These are phyloP conservation scores for Dryobotodes eremita DNA, from an alignment of 2,888 invertebrate species.

Conservation along the genomic window DNA sequence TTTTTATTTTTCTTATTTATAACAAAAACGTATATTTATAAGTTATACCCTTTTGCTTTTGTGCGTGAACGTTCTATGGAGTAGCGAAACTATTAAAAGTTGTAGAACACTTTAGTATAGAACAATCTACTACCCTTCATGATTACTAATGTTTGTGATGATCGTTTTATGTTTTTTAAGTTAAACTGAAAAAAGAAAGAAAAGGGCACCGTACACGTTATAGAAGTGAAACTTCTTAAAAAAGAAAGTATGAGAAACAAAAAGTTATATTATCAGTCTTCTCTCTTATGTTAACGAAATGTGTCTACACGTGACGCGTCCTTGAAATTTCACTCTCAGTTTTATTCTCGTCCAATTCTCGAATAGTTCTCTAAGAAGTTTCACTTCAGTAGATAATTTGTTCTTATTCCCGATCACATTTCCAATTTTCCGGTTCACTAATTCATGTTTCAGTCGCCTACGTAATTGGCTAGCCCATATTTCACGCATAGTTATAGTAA, in stretches of 20 bases:
- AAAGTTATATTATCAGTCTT: neutral
- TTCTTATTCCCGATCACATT: neutral
- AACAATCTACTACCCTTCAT: neutral
- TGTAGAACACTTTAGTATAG: neutral
- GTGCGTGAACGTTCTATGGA: constrained; percentile 37
- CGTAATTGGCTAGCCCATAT: constrained; percentile 37
- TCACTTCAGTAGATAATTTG: too few relatives aligned
- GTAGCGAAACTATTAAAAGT: constrained; percentile 8
- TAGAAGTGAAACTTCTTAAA: neutral
- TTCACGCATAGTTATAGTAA: constrained; percentile 51
- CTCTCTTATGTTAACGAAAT: neutral
- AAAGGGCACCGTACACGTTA: too few relatives aligned
- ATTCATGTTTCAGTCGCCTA: constrained; percentile 13
- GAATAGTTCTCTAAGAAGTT: neutral
- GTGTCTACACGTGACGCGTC: neutral
- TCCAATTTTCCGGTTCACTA: constrained; percentile 4
- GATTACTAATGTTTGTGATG: neutral
- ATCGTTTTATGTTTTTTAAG: neutral
- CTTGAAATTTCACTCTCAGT: neutral
- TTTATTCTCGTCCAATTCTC: neutral
- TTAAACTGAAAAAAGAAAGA: neutral
- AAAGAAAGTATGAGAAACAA: neutral
- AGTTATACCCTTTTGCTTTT: constrained; percentile 54
- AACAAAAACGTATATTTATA: constrained; percentile 47
- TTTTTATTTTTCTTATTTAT: constrained; percentile 50